A percentile compares a stretch with the other conserved stretches of the same genome.
Evolutionary conservation across 2,797 vertebrate species (phyloP).

Genomic region (Varecia variegata): DNA sequence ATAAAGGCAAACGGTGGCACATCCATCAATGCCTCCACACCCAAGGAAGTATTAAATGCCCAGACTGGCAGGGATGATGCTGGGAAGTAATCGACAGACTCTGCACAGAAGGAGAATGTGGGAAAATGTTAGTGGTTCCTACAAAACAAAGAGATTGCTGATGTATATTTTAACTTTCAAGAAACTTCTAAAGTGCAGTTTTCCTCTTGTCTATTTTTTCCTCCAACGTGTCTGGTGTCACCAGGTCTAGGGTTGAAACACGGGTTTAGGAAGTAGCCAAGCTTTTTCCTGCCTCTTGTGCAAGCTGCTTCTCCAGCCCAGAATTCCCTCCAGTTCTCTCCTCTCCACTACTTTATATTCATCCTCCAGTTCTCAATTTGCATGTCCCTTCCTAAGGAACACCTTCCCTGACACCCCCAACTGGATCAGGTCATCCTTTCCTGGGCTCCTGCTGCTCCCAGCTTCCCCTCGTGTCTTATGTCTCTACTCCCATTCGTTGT

Average conservation of each 20-base stretch:
- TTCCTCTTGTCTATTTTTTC: neutral
- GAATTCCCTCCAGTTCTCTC: neutral
- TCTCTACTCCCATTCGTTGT: neutral
- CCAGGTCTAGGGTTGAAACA: neutral
- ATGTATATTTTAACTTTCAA: neutral
- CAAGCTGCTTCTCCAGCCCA: neutral
- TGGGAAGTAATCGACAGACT: neutral
- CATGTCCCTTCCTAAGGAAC: neutral
- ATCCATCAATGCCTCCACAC: conserved; percentile 33
- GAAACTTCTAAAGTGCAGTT: neutral
- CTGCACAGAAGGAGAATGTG: neutral
- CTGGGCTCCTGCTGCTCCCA: fast-evolving
- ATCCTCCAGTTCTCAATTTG: neutral
- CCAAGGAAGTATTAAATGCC: neutral
- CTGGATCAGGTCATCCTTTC: neutral
- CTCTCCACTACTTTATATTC: neutral
- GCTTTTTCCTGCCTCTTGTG: neutral
- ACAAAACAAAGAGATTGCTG: neutral
- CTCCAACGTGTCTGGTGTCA: neutral
- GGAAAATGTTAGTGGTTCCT: conserved; percentile 30
- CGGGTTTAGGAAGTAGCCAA: neutral
- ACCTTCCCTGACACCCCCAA: neutral
- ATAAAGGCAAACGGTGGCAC: conserved; percentile 46
- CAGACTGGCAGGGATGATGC: conserved; percentile 4
- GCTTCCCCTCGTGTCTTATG: neutral